A percentile compares a stretch with the other conserved stretches of the same genome.
Conservation (phyloP, 1,140 invertebrate genomes). For the Harlomillsia oculata region DNA sequence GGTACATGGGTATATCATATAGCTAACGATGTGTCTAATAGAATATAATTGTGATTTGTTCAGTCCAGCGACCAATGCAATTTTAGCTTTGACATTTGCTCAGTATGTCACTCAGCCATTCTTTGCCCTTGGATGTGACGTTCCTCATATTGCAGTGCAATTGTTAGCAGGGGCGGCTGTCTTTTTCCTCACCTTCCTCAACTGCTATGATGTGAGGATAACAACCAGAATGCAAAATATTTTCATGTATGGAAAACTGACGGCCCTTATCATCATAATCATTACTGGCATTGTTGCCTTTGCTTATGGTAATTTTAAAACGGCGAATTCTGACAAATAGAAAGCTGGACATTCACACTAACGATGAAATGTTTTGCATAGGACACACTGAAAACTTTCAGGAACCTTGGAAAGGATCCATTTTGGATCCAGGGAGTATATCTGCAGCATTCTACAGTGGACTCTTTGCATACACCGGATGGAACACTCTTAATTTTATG, state of each 20-base stretch:
- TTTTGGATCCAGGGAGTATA: slow-evolving; percentile 67
- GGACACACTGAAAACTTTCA: slow-evolving; percentile 61
- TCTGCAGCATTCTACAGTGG: slow-evolving; percentile 88
- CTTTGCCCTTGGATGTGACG: slow-evolving; percentile 59
- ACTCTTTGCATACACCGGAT: slow-evolving; percentile 88
- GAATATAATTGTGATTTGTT: not conserved
- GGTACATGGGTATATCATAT: no score
- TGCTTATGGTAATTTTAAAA: slow-evolving; percentile 10
- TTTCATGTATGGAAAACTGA: slow-evolving; percentile 46
- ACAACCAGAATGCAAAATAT: slow-evolving; percentile 80
- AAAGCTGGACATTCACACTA: not conserved
- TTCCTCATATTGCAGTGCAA: slow-evolving; percentile 58
- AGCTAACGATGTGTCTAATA: not conserved
- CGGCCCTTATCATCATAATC: slow-evolving; percentile 46
- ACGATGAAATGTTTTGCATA: slow-evolving; percentile 18
- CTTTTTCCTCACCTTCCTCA: slow-evolving; percentile 75
- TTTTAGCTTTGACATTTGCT: slow-evolving; percentile 90
- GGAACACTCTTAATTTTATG: slow-evolving; percentile 66
- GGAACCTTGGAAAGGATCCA: slow-evolving; percentile 66
- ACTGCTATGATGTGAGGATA: slow-evolving; percentile 75
- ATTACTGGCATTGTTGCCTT: slow-evolving; percentile 59
- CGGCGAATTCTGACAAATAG: no score
- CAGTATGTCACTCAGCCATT: slow-evolving; percentile 88
- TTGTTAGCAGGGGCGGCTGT: slow-evolving; percentile 64
- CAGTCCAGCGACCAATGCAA: slow-evolving; percentile 58